Percentiles rank a stretch among this genome's conserved stretches.
These are phyloP conservation scores for Ascaphus truei DNA, from an alignment of 2,113 vertebrate species.

Conservation along the genomic window DNA sequence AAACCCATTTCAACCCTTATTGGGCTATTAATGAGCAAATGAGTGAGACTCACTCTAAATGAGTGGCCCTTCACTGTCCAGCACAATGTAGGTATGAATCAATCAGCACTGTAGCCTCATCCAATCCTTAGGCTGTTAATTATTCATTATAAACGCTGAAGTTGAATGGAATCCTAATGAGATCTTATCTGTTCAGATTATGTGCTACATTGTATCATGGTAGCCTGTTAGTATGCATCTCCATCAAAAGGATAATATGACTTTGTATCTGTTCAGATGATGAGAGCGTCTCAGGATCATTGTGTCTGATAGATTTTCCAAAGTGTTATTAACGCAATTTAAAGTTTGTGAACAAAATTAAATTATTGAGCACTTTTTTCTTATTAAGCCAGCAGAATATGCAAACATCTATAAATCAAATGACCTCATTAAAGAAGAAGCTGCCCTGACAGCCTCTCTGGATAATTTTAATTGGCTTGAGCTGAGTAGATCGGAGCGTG, in stretches of 20 bases:
- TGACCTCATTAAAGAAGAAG: constrained; percentile 33
- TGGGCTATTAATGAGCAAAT: no score
- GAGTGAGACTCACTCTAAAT: no score
- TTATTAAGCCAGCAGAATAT: background rate
- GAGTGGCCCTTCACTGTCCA: background rate
- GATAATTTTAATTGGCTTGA: constrained; percentile 46
- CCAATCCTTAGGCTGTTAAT: constrained; percentile 10
- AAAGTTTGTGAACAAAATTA: constrained; percentile 14
- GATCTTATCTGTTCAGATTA: constrained; percentile 1
- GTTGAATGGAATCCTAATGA: constrained; percentile 38
- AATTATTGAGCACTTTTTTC: constrained; percentile 1
- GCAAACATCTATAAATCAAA: constrained; percentile 6
- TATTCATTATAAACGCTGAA: constrained; percentile 28
- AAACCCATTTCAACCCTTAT: no score
- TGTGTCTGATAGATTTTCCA: constrained; percentile 18
- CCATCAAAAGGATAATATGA: background rate
- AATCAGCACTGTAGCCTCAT: background rate
- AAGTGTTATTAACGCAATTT: constrained; percentile 17
- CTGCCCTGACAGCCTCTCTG: constrained; percentile 18
- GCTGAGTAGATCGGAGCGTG: constrained; percentile 1
- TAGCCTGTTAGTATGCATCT: background rate
- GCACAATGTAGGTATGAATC: background rate
- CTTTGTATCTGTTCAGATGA: constrained; percentile 16
- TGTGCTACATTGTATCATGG: constrained; percentile 11
- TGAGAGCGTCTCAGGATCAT: constrained; percentile 10